These are phyloP conservation scores for Oncopodura yosiiana DNA, from an alignment of 1,140 invertebrate genomes.

Conservation along the genomic window DNA sequence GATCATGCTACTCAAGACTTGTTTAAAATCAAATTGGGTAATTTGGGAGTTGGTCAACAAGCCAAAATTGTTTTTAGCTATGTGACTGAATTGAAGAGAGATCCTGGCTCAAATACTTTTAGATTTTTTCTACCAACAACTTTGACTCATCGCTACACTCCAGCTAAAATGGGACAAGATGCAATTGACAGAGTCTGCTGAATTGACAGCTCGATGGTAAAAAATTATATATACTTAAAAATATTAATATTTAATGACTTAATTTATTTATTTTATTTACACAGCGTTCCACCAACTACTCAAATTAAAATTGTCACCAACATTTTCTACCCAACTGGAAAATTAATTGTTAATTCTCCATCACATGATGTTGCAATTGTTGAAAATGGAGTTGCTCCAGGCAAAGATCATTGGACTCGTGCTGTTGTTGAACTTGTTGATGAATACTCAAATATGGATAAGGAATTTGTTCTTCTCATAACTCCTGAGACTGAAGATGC, in stretches of 20 bases:
- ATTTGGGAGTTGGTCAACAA: slow-evolving; percentile 36
- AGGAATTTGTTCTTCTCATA: slow-evolving; percentile 16
- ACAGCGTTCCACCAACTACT: not conserved
- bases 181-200: no score
- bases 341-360: slow-evolving; percentile 16
- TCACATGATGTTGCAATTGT: slow-evolving; percentile 3
- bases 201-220: slow-evolving; percentile 4
- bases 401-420: not conserved
- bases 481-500: not conserved
- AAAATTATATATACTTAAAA: slow-evolving; percentile 3
- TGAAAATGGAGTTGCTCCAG: not conserved
- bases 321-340: not conserved
- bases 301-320: slow-evolving; percentile 11
- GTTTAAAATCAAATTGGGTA: slow-evolving; percentile 39
- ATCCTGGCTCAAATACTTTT: not conserved
- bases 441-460: slow-evolving; percentile 12
- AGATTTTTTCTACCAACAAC: slow-evolving; percentile 19
- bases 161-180: no score
- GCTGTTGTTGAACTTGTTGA: not conserved
- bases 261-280: not conserved
- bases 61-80: slow-evolving; percentile 38
- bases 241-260: not conserved
- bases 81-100: slow-evolving; percentile 11
- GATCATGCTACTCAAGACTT: slow-evolving; percentile 11
- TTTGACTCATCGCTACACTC: slow-evolving; percentile 12